A percentile compares a stretch with the other conserved stretches of the same genome.
Evolutionary conservation across 2,797 vertebrate species (phyloP).

Genomic region (Setipinna tenuifilis): DNA sequence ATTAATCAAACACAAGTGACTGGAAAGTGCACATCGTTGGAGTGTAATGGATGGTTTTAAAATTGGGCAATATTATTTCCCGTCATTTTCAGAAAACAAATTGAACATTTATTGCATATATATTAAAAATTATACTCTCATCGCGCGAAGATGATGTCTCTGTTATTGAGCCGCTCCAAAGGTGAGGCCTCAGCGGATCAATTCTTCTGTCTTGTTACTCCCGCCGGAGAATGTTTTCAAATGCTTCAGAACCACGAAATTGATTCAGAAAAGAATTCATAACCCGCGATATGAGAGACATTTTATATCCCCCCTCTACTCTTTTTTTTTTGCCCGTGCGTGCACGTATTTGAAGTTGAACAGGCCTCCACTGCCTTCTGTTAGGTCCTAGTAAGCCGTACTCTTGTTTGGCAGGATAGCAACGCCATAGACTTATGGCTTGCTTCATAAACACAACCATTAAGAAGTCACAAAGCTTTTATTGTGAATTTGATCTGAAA

Average conservation of each 20-base stretch:
- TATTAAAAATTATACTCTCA: conserved; percentile 99
- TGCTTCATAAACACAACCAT: conserved; percentile 93
- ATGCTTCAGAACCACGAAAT: conserved; percentile 83
- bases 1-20: conserved; percentile 96
- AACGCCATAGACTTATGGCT: conserved; percentile 87
- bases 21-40: conserved; percentile 87
- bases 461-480: conserved; percentile 87
- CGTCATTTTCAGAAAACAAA: conserved; percentile 99
- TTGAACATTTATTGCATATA: conserved; percentile 99
- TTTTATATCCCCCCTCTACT: conserved; percentile 48
- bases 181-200: conserved; percentile 93
- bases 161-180: conserved; percentile 97
- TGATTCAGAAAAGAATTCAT: conserved; percentile 85
- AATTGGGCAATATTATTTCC: conserved; percentile 99
- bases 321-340: background rate
- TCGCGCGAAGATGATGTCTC: conserved; percentile 87
- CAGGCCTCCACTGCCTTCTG: background rate
- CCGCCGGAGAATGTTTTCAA: conserved; percentile 79
- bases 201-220: conserved; percentile 82
- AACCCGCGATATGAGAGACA: conserved; percentile 71
- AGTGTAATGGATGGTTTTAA: conserved; percentile 96
- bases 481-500: conserved; percentile 88
- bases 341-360: background rate
- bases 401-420: conserved; percentile 80
- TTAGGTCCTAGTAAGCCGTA: background rate